These are phyloP conservation scores for Chrysocyon brachyurus DNA, from an alignment of 2,797 vertebrate genomes.

Conservation along the genomic window DNA sequence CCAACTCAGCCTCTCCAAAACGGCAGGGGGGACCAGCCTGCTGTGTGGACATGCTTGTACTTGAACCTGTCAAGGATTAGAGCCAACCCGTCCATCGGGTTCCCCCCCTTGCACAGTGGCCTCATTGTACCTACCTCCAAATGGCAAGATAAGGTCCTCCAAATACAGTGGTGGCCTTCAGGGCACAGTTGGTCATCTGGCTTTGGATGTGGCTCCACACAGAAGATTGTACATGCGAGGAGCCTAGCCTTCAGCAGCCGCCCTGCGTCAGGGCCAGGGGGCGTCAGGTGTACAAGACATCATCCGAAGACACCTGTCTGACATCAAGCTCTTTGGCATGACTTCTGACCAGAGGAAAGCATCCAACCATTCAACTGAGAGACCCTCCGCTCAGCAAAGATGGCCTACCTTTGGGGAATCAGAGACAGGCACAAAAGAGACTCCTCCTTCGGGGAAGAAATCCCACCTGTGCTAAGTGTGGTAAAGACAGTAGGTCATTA, in stretches of 20 bases:
- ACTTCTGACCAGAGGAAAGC: neutral
- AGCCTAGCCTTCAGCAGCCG: neutral
- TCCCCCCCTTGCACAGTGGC: neutral
- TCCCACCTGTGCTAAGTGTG: neutral
- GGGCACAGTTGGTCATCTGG: neutral
- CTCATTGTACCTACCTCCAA: constrained; percentile 53
- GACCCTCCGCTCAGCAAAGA: neutral
- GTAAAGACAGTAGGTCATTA: constrained; percentile 72
- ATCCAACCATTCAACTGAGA: neutral
- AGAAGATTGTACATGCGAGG: neutral
- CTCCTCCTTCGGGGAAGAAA: neutral
- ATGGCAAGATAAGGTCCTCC: constrained; percentile 53
- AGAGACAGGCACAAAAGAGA: neutral
- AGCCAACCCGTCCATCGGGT: neutral
- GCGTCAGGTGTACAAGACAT: neutral
- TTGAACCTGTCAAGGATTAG: neutral
- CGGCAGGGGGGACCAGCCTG: constrained; percentile 47
- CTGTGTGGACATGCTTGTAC: constrained; percentile 15
- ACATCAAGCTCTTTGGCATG: neutral
- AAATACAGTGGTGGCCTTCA: neutral
- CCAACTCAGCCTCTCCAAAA: constrained; percentile 59
- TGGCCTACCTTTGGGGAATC: constrained; percentile 58
- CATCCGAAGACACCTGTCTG: fast-evolving
- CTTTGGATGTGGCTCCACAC: neutral
- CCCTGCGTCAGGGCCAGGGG: neutral